Conservation (phyloP, 2,888 invertebrate genomes). For the Agrochola circellaris region DNA sequence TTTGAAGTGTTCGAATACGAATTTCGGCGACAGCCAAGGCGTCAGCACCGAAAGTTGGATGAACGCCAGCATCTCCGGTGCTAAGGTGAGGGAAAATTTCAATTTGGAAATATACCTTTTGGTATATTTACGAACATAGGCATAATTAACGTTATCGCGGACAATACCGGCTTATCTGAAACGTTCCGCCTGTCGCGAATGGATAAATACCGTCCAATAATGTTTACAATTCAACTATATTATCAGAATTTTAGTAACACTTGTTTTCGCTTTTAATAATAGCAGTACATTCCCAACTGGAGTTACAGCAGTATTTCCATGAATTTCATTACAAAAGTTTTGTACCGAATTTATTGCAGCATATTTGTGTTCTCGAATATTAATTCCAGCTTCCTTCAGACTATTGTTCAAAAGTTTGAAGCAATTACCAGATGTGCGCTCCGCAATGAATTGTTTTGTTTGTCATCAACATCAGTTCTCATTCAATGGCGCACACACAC, state of each 20-base stretch:
- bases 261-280: constrained; percentile 43
- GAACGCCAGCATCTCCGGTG: constrained; percentile 88
- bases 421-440: constrained; percentile 61
- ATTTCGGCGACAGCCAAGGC: constrained; percentile 87
- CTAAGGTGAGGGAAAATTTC: constrained; percentile 85
- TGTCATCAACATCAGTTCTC: constrained; percentile 52
- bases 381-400: constrained; percentile 12
- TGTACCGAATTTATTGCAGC: constrained; percentile 9
- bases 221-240: constrained; percentile 69
- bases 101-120: constrained; percentile 70
- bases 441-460: constrained; percentile 60
- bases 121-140: constrained; percentile 68
- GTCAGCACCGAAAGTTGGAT: constrained; percentile 87
- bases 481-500: constrained; percentile 46
- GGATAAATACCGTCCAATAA: constrained; percentile 73
- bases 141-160: constrained; percentile 75
- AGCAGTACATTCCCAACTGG: constrained; percentile 29
- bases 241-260: constrained; percentile 67
- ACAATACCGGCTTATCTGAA: constrained; percentile 78
- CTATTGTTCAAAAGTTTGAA: constrained; percentile 47
- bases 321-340: constrained; percentile 8
- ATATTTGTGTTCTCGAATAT: constrained; percentile 10
- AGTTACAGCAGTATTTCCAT: constrained; percentile 26
- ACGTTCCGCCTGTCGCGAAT: constrained; percentile 73
- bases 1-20: constrained; percentile 78